These are phyloP conservation scores for Pomacea maculata DNA, from an alignment of 1,140 invertebrate species.

Conservation along the genomic window DNA sequence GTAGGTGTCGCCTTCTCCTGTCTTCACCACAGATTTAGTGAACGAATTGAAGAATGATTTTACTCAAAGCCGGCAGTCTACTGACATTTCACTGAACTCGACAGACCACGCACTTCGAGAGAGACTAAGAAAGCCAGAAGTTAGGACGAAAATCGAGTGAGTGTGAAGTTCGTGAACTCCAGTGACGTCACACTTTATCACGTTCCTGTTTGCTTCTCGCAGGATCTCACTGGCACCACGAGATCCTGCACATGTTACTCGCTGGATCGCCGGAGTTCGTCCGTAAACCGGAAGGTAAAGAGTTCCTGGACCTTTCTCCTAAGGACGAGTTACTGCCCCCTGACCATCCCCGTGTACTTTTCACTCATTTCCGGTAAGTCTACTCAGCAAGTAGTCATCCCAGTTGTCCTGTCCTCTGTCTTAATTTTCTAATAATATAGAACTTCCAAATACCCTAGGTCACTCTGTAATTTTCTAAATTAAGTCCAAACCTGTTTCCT, in stretches of 20 bases:
- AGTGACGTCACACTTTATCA: neutral
- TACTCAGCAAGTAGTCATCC: neutral
- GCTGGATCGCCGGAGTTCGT: neutral
- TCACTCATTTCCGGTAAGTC: slow-evolving; percentile 1
- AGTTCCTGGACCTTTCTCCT: neutral
- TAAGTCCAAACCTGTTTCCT: too few relatives aligned
- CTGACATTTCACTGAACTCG: neutral
- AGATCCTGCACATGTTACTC: neutral
- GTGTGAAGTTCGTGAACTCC: neutral
- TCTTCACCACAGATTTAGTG: neutral
- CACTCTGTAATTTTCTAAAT: too few relatives aligned
- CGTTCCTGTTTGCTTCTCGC: neutral
- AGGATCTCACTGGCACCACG: slow-evolving; percentile 1
- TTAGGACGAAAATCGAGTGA: too few relatives aligned
- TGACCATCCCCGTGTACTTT: neutral
- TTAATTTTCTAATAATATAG: too few relatives aligned
- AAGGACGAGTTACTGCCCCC: neutral
- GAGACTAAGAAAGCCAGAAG: too few relatives aligned
- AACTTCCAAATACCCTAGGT: too few relatives aligned
- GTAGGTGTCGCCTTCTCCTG: neutral
- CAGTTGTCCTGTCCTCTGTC: too few relatives aligned
- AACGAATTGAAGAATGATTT: neutral
- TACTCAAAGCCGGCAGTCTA: neutral
- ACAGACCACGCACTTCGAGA: neutral
- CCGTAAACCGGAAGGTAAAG: neutral